A percentile compares a stretch with the other conserved stretches of the same genome.
Conservation (phyloP, 2,797 vertebrate genomes). For the Craterocephalus amniculus region DNA sequence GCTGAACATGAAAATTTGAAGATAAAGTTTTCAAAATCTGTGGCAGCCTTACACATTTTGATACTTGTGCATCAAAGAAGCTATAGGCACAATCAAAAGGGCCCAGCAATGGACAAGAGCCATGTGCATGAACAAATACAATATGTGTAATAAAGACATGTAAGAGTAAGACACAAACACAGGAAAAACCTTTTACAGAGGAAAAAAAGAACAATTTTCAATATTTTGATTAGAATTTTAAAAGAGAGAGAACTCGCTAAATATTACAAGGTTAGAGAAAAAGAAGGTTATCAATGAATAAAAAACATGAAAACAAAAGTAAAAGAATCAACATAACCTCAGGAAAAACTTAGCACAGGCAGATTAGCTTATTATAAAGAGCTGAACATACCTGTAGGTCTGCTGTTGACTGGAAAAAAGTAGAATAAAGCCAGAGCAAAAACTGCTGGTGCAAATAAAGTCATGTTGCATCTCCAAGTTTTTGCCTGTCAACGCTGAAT, state of each 20-base stretch:
- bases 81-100: no score
- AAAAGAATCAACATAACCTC: background rate
- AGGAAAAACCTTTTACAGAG: no score
- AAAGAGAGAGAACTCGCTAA: background rate
- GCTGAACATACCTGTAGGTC: constrained; percentile 57
- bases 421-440: constrained; percentile 46
- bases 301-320: background rate
- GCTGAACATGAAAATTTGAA: no score
- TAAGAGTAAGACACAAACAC: no score
- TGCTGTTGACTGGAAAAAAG: constrained; percentile 39
- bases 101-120: no score
- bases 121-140: no score
- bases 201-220: no score
- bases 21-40: no score
- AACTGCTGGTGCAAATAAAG: constrained; percentile 26
- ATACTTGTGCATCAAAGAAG: no score
- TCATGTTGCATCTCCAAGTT: constrained; percentile 52
- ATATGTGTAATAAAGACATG: no score
- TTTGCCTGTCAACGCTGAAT: background rate
- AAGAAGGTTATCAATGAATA: background rate
- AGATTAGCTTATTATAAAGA: constrained; percentile 16
- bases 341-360: constrained; percentile 4
- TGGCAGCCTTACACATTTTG: no score
- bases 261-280: background rate
- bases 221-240: no score